phyloP scores from a whole-genome alignment of 2,113 vertebrate genomes.

The Struthidea cinerea region DNA sequence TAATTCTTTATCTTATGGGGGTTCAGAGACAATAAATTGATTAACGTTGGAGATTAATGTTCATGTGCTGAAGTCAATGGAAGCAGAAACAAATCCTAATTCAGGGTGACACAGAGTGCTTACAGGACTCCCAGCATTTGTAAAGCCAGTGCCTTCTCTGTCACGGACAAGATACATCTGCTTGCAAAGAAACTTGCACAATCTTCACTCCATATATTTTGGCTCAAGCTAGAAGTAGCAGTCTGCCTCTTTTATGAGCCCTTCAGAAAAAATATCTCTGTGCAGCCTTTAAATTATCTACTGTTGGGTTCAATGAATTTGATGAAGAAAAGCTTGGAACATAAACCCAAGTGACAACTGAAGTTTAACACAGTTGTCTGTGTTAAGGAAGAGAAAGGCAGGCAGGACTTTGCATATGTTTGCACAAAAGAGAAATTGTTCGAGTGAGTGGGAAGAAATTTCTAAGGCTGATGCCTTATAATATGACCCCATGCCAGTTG shows the following conservation, averaged over 20 bases:
- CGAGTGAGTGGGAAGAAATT: not conserved
- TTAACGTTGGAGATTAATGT: not conserved
- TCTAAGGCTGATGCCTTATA: not conserved
- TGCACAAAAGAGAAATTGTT: constrained; percentile 1
- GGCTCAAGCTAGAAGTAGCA: not conserved
- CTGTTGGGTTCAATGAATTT: not conserved
- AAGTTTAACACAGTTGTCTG: constrained; percentile 8
- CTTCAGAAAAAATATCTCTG: not conserved
- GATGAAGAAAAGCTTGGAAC: not conserved
- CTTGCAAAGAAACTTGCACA: not conserved
- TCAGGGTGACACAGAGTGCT: not conserved
- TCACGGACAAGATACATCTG: not conserved
- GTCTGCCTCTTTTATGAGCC: not conserved
- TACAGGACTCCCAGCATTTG: not conserved
- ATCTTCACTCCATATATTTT: not conserved
- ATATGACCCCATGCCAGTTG: not conserved
- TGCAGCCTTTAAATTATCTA: not conserved
- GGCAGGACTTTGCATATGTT: not conserved
- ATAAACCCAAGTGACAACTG: not conserved
- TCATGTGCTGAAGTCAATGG: not conserved
- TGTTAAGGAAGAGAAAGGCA: not conserved
- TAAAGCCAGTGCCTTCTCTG: not conserved
- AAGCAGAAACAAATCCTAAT: constrained; percentile 29
- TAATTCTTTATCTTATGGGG: not conserved
- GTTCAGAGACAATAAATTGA: not conserved